Evolutionary conservation across 2,888 invertebrate genomes (phyloP), one percentile per base, ranked within the genome.

Genomic region (Globia sparganii): DNA sequence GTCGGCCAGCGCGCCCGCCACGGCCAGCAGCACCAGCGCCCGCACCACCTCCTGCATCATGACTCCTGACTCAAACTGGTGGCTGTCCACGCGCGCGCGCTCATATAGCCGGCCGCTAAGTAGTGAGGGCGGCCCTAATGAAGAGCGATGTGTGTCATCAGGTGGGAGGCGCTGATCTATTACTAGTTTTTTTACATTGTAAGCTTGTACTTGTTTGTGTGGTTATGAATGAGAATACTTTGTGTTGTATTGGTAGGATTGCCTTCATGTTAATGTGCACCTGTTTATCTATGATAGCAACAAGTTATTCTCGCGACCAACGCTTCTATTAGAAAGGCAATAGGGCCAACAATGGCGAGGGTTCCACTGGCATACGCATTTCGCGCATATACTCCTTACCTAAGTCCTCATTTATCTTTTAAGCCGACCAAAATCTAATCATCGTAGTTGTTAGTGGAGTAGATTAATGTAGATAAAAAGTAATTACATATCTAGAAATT

Each of bases 1-100:
- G 77, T 90, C 91, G 4, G 90, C 92, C 31, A 80, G 78, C 31
- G 75, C 81, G 43, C 72, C 75, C 65, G 87, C 66, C 81, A 70
- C 78, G 74, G 61, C 68, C 78, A 86, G 25, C 67, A 87, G 56
- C 64, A 87, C 31, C 72, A 88, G 69, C 74, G 76, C 73, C 25
- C 81, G 59, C 62, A 86, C 8, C 59, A 78, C 40, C 25, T 28
- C n/a, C 75, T 46, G 71, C 80, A 77, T 74, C 34, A 21, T 64
- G 59, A 34, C 34, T 59, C 9, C 46, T 13, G 25, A 40, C 18
- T 13, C 40, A 28, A 37, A n/a, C 43, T 70, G 80, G 64, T 31
- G n/a, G 31, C 28, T 40, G 13, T 11, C 0, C 21, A n/a, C 43
- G 6, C 13, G 46, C 64, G 15, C 40, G n/a, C 49, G 61, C 70